A percentile compares a stretch with the other conserved stretches of the same genome.
Evolutionary conservation across 2,797 vertebrate genomes (phyloP).

Genomic region (Catamblyrhynchus diadema): DNA sequence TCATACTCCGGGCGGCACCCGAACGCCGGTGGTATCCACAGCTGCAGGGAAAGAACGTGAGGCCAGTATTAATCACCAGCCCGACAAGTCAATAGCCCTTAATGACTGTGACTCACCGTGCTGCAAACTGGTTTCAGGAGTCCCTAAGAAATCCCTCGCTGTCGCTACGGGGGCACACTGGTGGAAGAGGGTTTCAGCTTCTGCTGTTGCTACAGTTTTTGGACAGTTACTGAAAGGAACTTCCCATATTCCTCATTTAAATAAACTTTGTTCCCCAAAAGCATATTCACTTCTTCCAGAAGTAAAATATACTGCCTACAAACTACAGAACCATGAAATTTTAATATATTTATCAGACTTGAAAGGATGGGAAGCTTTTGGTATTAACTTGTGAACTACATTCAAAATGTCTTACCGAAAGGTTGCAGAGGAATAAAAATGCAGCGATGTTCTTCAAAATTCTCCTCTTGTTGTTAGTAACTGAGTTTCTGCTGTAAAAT

Average conservation of each 20-base stretch:
- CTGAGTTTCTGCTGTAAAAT: background rate
- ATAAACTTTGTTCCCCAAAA: background rate
- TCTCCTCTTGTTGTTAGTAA: conserved; percentile 74
- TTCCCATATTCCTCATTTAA: background rate
- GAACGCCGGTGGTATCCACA: conserved; percentile 95
- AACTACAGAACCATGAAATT: background rate
- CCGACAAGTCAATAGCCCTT: background rate
- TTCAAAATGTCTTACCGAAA: conserved; percentile 84
- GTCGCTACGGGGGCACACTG: background rate
- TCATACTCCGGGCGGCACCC: conserved; percentile 95
- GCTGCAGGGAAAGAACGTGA: conserved; percentile 71
- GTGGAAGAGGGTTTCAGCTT: background rate
- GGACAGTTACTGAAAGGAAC: background rate
- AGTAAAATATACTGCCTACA: background rate
- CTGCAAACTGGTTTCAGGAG: background rate
- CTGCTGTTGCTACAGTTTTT: background rate
- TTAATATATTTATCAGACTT: background rate
- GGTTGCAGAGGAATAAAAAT: conserved; percentile 93
- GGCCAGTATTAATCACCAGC: background rate
- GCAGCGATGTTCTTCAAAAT: conserved; percentile 89
- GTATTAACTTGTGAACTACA: background rate
- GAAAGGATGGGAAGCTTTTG: background rate
- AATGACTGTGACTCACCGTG: background rate
- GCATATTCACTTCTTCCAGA: background rate
- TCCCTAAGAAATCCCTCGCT: background rate